Conservation (phyloP, 2,797 vertebrate species). For the Clarias pachynema region DNA sequence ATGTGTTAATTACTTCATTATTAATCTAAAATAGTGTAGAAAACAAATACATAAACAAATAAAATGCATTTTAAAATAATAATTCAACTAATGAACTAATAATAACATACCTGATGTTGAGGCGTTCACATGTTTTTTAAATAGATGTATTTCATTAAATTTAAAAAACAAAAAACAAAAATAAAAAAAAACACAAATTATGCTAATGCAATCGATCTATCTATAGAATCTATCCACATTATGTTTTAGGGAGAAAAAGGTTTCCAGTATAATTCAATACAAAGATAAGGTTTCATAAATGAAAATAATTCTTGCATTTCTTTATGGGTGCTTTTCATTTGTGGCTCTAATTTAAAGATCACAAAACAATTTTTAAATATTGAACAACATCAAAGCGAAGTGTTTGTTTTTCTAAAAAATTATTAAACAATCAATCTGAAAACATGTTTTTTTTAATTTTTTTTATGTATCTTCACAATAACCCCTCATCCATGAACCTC, state of each 20-base stretch:
- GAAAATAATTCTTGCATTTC: background rate
- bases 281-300: background rate
- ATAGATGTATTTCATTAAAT: background rate
- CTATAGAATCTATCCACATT: background rate
- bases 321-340: background rate
- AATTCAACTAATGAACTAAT: background rate
- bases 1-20: background rate
- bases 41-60: background rate
- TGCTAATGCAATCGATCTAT: background rate
- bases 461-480: background rate
- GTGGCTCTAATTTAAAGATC: slow-evolving; percentile 5
- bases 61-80: background rate
- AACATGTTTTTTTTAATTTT: background rate
- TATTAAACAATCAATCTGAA: background rate
- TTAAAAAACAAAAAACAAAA: background rate
- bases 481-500: background rate
- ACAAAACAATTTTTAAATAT: background rate
- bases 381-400: no score
- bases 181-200: background rate
- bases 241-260: background rate
- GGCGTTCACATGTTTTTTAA: background rate
- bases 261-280: background rate
- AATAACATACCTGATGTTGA: background rate
- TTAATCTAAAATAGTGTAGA: background rate
- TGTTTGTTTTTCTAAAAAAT: background rate